Evolutionary conservation across 1,140 invertebrate species (phyloP).

Genomic region (Cotesia chilonis): DNA sequence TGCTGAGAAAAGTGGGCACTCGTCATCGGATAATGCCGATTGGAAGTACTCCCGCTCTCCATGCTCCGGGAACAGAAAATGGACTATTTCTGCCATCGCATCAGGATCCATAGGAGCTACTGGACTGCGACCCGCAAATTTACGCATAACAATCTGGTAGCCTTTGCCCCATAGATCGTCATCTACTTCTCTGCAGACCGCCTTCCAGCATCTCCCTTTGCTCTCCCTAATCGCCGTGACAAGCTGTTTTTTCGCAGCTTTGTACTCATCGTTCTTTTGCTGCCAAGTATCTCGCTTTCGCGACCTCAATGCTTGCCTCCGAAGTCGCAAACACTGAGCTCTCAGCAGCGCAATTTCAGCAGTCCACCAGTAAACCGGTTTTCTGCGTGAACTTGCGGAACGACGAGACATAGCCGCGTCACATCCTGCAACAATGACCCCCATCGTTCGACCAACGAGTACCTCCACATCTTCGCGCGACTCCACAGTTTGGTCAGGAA

Average conservation of each 20-base stretch:
- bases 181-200: constrained; percentile 41
- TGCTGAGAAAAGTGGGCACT: too few species aligned
- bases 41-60: not conserved
- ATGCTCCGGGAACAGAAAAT: constrained; percentile 4
- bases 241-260: constrained; percentile 34
- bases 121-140: constrained; percentile 10
- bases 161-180: constrained; percentile 45
- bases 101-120: not conserved
- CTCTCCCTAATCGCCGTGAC: constrained; percentile 34
- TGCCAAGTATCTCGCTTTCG: not conserved
- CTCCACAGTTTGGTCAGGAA: not conserved
- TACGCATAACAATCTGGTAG: constrained; percentile 45
- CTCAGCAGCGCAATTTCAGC: constrained; percentile 45
- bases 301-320: constrained; percentile 18
- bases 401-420: not conserved
- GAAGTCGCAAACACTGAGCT: constrained; percentile 37
- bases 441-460: not conserved
- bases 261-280: constrained; percentile 18
- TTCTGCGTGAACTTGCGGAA: not conserved
- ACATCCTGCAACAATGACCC: not conserved
- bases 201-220: constrained; percentile 42
- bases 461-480: not conserved
- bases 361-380: constrained; percentile 51
- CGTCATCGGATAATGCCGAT: not conserved
- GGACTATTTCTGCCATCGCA: not conserved